Evolutionary conservation across 2,113 vertebrate species (phyloP).

Genomic region (Pyxicephalus adspersus): DNA sequence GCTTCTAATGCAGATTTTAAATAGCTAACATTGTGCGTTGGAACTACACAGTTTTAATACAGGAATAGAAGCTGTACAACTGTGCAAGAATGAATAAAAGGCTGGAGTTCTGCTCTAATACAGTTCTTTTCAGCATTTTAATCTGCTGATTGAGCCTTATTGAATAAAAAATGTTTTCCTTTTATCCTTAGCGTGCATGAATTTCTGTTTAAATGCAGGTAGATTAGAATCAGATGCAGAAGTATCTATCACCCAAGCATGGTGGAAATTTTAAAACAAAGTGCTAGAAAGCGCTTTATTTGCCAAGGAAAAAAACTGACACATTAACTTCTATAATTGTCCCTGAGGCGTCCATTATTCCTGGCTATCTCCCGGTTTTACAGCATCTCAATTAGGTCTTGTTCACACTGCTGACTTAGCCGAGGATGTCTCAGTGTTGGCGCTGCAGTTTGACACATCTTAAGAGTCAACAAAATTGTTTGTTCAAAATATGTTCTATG

Average conservation of each 20-base stretch:
- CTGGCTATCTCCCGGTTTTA: slow-evolving; percentile 3
- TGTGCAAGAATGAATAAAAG: no score
- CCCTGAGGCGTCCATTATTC: slow-evolving; percentile 39
- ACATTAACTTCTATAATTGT: slow-evolving; percentile 39
- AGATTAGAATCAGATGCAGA: slow-evolving; percentile 3
- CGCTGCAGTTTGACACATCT: slow-evolving; percentile 67
- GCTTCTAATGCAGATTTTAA: no score
- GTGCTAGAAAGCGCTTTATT: not conserved
- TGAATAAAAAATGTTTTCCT: not conserved
- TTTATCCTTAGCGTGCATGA: not conserved
- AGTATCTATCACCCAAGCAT: not conserved
- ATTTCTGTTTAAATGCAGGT: not conserved
- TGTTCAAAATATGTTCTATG: slow-evolving; percentile 22
- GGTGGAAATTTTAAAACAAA: not conserved
- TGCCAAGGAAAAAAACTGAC: slow-evolving; percentile 7
- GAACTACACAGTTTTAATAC: no score
- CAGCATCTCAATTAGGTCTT: slow-evolving; percentile 59
- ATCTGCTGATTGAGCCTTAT: not conserved
- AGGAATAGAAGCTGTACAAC: no score
- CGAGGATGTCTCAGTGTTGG: slow-evolving; percentile 47
- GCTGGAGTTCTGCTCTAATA: no score
- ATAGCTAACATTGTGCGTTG: no score
- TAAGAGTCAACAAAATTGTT: slow-evolving; percentile 62
- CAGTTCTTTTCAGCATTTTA: not conserved
- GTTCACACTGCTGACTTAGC: slow-evolving; percentile 56